Conservation (phyloP, 64 coral and sea anemone species). For the Montipora sp. region DNA sequence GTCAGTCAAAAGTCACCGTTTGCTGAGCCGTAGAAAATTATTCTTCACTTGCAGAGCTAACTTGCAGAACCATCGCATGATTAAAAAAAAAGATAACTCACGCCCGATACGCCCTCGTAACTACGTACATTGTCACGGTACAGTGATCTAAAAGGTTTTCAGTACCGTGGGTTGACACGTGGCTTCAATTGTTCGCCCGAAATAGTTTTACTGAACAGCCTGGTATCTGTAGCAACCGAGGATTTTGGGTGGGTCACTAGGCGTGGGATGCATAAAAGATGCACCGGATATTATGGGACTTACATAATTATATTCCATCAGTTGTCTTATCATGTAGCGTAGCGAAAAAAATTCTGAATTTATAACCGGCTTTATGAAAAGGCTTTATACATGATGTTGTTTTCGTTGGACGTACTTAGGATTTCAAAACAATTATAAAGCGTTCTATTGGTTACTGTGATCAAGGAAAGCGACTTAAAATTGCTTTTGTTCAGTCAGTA, state of each 20-base stretch:
- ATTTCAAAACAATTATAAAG: too few species aligned
- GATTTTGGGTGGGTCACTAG: not conserved
- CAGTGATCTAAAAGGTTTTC: not conserved
- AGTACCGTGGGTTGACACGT: not conserved
- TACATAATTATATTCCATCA: too few species aligned
- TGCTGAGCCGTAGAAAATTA: not conserved
- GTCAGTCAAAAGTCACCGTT: not conserved
- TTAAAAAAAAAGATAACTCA: not conserved
- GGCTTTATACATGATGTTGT: too few species aligned
- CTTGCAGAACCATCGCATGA: not conserved
- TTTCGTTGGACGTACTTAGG: too few species aligned
- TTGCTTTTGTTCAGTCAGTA: not conserved
- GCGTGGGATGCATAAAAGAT: too few species aligned
- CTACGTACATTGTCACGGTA: not conserved
- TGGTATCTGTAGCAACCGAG: not conserved
- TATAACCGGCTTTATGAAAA: too few species aligned
- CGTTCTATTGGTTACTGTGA: too few species aligned
- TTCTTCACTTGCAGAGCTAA: not conserved
- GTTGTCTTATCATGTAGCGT: too few species aligned
- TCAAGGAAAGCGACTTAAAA: not conserved
- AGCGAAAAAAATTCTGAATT: too few species aligned
- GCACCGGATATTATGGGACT: too few species aligned
- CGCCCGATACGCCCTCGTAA: not conserved
- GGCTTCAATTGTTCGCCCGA: not conserved
- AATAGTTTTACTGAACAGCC: constrained; percentile 6